Evolutionary conservation across 2,888 invertebrate species (phyloP).

Genomic region (Marasmarcha lunaedactyla): DNA sequence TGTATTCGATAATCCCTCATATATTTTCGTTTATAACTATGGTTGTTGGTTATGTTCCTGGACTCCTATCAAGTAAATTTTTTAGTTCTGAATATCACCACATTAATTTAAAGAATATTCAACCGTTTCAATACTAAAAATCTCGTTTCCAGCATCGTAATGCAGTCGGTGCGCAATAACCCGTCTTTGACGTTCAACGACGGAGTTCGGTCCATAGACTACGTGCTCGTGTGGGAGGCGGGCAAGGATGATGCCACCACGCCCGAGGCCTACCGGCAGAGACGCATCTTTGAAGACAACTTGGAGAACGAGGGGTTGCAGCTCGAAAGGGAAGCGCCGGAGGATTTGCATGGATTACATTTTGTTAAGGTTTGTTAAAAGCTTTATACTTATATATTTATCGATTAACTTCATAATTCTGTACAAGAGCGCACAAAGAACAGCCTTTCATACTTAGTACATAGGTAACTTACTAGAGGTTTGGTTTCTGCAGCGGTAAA

Average conservation of each 20-base stretch:
- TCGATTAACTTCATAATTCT: constrained; percentile 3
- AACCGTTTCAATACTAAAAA: no score
- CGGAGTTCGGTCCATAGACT: constrained; percentile 79
- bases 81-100: no score
- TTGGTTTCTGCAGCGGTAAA: no score
- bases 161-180: constrained; percentile 50
- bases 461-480: no score
- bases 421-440: neutral
- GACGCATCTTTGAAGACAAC: constrained; percentile 78
- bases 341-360: constrained; percentile 73
- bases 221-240: constrained; percentile 82
- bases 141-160: constrained; percentile 36
- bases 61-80: no score
- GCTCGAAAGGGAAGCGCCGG: constrained; percentile 77
- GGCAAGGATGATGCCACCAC: constrained; percentile 60
- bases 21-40: no score
- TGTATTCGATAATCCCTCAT: no score
- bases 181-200: constrained; percentile 78
- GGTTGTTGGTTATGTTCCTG: no score
- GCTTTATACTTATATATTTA: constrained; percentile 7
- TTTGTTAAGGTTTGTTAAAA: constrained; percentile 76
- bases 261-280: constrained; percentile 49
- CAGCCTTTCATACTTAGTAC: no score
- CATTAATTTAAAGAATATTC: no score
- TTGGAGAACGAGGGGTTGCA: constrained; percentile 80